Evolutionary conservation across 2,888 invertebrate species (phyloP), one percentile per base, ranked within the genome.

Genomic region (Antheraea assamensis): DNA sequence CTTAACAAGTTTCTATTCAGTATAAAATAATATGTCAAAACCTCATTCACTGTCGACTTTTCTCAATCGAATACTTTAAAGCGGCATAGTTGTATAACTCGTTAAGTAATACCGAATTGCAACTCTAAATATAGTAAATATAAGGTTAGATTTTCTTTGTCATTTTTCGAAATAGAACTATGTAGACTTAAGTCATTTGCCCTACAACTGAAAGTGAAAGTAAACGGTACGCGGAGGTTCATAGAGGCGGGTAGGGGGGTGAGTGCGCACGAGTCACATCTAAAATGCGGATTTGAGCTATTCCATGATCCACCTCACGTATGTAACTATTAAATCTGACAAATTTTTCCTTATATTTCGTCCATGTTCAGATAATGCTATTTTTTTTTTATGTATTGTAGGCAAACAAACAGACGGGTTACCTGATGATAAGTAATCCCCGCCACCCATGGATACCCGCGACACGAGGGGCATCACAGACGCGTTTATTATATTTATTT

Each of bases 161-260:
- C n/a, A 27, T 21, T 21, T 4, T 5, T 42, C 21, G 0, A 55
- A 10, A 66, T 71, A 68, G 68, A 68, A 55, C 72, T 49, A 7
- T 89, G 85, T 88, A 78, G 75, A 4, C 85, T 78, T 84, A 76
- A 84, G 74, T 74, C 71, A 82, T 80, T 86, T 94, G 94, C 90
- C 94, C 94, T 92, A 94, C 89, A 92, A 91, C 90, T 89, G 92
- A 94, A 93, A 94, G 94, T 94, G 94, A 94, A 94, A 94, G 94
- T 94, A 21, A 35, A n/a, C 31, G 27, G 87, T 85, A 87, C 82
- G 82, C 82, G 85, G 81, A 80, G 76, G 78, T 76, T 17, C 7
- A 35, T 3, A 30, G 64, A 66, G 35, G 68, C 17, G 17, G 21
- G 77, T n/a, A 81, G 81, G 83, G 85, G 83, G 85, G 87, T 81